Evolutionary conservation across 1,140 invertebrate species (phyloP).

Genomic region (Paracyclopina nana): DNA sequence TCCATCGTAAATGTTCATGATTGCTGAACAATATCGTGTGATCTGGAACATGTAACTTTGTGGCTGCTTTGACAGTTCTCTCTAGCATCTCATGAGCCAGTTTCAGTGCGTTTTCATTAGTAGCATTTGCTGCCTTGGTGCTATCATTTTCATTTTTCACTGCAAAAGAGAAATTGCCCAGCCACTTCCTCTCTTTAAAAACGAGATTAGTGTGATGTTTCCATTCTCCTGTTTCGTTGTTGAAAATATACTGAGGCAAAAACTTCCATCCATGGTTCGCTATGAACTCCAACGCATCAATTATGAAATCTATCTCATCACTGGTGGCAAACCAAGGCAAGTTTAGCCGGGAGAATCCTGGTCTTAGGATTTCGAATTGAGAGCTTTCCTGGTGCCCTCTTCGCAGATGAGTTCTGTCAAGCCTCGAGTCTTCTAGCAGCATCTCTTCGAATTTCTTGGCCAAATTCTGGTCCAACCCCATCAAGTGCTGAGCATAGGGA

Average conservation of each 20-base stretch:
- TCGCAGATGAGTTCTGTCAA: conserved; percentile 39
- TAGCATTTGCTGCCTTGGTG: no score
- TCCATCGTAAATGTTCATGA: conserved; percentile 13
- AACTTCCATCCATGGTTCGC: conserved; percentile 73
- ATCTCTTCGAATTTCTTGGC: conserved; percentile 52
- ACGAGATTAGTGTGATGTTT: conserved; percentile 53
- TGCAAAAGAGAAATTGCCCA: conserved; percentile 52
- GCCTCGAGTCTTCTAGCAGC: conserved; percentile 47
- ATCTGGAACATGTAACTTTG: conserved; percentile 9
- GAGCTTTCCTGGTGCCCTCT: conserved; percentile 36
- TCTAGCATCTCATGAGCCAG: no score
- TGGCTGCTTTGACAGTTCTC: neutral
- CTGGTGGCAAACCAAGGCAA: conserved; percentile 67
- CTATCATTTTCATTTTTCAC: no score
- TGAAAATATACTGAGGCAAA: conserved; percentile 61
- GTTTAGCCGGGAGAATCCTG: conserved; percentile 65
- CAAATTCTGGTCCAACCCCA: conserved; percentile 55
- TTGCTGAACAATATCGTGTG: conserved; percentile 15
- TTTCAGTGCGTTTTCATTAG: no score
- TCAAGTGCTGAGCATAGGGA: conserved; percentile 58
- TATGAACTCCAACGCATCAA: conserved; percentile 66
- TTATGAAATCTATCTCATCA: conserved; percentile 51
- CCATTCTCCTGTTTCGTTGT: conserved; percentile 74
- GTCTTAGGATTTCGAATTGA: conserved; percentile 49
- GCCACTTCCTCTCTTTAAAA: conserved; percentile 46